A percentile compares a stretch with the other conserved stretches of the same genome.
Conservation (phyloP, 2,797 vertebrate species). For the Choloepus didactylus region DNA sequence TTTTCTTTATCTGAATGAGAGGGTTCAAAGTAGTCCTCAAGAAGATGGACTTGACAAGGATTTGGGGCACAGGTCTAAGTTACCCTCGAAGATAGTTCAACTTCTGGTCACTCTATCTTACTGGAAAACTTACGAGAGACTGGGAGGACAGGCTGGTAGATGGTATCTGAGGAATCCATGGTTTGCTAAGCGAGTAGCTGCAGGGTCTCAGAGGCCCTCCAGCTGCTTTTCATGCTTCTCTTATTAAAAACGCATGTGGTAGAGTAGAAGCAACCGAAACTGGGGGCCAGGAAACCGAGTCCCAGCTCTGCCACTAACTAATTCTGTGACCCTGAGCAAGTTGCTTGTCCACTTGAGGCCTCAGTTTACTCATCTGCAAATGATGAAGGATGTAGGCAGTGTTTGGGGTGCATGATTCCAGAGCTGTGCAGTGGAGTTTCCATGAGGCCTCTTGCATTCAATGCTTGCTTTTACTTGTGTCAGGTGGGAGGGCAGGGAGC, state of each 20-base stretch:
- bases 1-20: background rate
- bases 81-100: background rate
- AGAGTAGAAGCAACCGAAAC: background rate
- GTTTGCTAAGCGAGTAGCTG: background rate
- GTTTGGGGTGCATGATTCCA: background rate
- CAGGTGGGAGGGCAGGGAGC: background rate
- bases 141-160: background rate
- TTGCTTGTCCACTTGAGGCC: background rate
- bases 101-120: background rate
- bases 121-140: background rate
- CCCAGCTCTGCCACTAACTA: background rate
- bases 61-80: background rate
- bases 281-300: background rate
- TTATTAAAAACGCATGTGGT: background rate
- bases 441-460: background rate
- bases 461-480: background rate
- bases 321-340: background rate
- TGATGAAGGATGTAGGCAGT: background rate
- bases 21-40: background rate
- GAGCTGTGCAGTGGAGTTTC: background rate
- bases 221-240: background rate
- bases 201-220: background rate
- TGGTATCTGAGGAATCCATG: background rate
- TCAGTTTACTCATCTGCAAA: background rate
- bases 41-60: constrained; percentile 22